These are phyloP conservation scores for Sebastes oblongus DNA, from an alignment of 2,797 vertebrate genomes.

Conservation along the genomic window DNA sequence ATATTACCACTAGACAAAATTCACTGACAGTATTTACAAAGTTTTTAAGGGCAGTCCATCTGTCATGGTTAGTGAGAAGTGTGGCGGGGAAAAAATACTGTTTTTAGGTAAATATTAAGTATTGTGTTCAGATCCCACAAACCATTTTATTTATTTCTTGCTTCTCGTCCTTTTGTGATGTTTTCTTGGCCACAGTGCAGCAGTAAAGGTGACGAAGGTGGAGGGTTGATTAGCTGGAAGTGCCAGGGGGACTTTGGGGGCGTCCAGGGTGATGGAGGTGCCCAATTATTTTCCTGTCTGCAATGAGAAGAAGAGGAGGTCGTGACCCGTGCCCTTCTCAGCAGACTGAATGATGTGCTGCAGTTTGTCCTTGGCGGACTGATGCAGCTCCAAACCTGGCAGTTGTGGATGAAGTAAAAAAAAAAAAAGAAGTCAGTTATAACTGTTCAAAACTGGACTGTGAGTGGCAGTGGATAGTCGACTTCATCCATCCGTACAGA, in stretches of 20 bases:
- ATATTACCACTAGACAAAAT: too few relatives aligned
- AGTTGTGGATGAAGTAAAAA: constrained; percentile 10
- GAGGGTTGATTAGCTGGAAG: constrained; percentile 36
- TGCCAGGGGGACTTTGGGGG: background rate
- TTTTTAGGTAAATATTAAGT: background rate
- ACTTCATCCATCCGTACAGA: background rate
- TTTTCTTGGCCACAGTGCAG: constrained; percentile 22
- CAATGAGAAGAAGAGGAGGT: constrained; percentile 20
- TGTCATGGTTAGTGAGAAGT: too few relatives aligned
- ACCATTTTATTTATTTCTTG: background rate
- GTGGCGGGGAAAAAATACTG: accelerated
- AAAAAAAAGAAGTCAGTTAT: background rate
- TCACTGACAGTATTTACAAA: background rate
- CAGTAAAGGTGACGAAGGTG: constrained; percentile 25
- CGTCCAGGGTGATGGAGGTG: constrained; percentile 46
- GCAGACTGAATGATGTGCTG: constrained; percentile 21
- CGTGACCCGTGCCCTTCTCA: constrained; percentile 15
- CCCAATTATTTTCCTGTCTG: constrained; percentile 56
- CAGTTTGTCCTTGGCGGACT: constrained; percentile 28
- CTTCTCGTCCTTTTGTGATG: background rate
- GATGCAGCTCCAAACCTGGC: constrained; percentile 20
- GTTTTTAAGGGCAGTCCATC: background rate
- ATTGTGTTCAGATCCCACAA: background rate
- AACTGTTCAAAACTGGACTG: background rate
- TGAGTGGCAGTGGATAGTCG: background rate